Evolutionary conservation across 2,888 invertebrate species (phyloP).

Genomic region (Saturnia pavonia): DNA sequence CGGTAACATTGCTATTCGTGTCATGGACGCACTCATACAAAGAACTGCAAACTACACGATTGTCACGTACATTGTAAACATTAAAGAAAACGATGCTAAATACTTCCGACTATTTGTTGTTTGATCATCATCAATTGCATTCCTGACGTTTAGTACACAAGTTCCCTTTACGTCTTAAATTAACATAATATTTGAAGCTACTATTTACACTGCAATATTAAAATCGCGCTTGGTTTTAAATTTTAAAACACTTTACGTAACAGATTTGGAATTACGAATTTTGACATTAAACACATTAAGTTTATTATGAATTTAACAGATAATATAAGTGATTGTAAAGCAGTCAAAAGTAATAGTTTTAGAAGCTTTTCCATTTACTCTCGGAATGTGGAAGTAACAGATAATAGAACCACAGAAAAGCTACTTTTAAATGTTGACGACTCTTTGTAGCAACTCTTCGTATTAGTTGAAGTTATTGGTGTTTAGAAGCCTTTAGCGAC

Average conservation of each 20-base stretch:
- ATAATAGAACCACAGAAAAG: conserved; percentile 29
- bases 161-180: conserved; percentile 28
- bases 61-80: conserved; percentile 56
- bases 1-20: conserved; percentile 49
- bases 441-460: conserved; percentile 22
- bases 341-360: conserved; percentile 27
- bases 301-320: conserved; percentile 26
- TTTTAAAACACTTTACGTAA: conserved; percentile 9
- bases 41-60: conserved; percentile 37
- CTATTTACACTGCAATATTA: not conserved
- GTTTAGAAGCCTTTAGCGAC: conserved; percentile 23
- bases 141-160: conserved; percentile 31
- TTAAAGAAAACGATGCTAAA: conserved; percentile 47
- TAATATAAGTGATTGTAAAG: conserved; percentile 28
- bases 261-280: conserved; percentile 12
- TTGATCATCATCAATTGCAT: conserved; percentile 13
- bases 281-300: conserved; percentile 15
- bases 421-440: conserved; percentile 22
- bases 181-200: conserved; percentile 4
- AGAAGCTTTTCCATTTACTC: conserved; percentile 30
- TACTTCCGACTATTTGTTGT: conserved; percentile 41
- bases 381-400: conserved; percentile 33
- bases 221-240: not conserved
- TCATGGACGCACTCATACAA: conserved; percentile 48
- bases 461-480: conserved; percentile 21